These are phyloP conservation scores for Pocillopora grandis DNA, from an alignment of 92 coral and sea anemone species.

Conservation along the genomic window DNA sequence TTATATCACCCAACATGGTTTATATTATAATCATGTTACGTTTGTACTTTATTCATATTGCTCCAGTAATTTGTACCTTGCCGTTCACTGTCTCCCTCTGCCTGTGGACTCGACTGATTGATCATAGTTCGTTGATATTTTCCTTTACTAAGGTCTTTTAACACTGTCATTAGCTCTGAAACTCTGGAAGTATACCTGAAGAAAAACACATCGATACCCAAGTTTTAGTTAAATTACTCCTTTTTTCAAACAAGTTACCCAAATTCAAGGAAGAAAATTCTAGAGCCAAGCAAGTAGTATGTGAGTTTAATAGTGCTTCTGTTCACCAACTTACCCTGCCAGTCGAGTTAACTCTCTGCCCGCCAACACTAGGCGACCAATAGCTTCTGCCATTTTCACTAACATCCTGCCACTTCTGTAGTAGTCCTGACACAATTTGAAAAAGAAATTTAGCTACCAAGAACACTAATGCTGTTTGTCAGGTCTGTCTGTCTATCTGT, in stretches of 20 bases:
- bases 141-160: constrained; percentile 86
- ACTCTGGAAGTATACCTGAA: constrained; percentile 94
- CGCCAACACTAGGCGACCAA: constrained; percentile 91
- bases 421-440: constrained; percentile 68
- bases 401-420: constrained; percentile 96
- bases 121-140: constrained; percentile 89
- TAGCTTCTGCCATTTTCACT: constrained; percentile 99
- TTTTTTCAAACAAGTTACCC: neutral
- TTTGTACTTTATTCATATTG: too few species aligned
- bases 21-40: too few species aligned
- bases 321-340: constrained; percentile 78
- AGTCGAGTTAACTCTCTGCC: constrained; percentile 96
- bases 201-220: neutral
- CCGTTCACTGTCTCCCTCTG: constrained; percentile 42
- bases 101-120: constrained; percentile 22
- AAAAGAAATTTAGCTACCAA: neutral
- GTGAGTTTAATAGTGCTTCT: too few species aligned
- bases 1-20: too few species aligned
- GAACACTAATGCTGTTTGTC: too few species aligned
- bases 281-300: too few species aligned
- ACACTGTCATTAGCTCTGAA: constrained; percentile 78
- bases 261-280: neutral
- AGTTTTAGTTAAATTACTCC: neutral
- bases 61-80: neutral
- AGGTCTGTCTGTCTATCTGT: too few species aligned